phyloP scores from a whole-genome alignment of 2,113 vertebrate species.

The Siphamia tubifer region DNA sequence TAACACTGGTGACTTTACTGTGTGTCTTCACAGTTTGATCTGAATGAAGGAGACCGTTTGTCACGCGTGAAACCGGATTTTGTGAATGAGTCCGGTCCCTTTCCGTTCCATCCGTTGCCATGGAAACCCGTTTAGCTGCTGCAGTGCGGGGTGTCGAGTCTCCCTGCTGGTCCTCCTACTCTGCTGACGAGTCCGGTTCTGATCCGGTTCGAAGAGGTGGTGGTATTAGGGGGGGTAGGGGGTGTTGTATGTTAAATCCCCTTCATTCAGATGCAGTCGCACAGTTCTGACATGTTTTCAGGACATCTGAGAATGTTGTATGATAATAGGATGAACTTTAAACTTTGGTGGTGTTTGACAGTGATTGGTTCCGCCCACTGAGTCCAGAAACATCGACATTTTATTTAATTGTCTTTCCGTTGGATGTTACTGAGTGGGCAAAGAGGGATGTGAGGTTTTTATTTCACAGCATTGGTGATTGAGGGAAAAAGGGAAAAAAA shows the following conservation, averaged over 20 bases:
- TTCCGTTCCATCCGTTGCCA: constrained; percentile 8
- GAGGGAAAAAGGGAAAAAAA: no score
- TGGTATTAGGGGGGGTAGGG: no score
- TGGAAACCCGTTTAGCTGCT: constrained; percentile 10
- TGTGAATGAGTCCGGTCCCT: neutral
- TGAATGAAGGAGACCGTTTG: no score
- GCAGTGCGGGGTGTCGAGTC: constrained; percentile 3
- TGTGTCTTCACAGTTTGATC: no score
- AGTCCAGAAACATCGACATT: neutral
- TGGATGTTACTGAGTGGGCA: neutral
- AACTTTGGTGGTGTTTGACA: neutral
- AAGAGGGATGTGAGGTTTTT: neutral
- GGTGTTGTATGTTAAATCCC: neutral
- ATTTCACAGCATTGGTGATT: no score
- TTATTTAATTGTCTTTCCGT: neutral
- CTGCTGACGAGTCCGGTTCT: neutral
- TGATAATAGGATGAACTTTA: neutral
- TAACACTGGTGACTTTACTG: no score
- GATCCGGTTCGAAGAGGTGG: neutral
- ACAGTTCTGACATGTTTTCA: neutral
- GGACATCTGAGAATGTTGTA: neutral
- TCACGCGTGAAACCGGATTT: neutral
- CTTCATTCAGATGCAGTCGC: no score
- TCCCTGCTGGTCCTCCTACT: neutral
- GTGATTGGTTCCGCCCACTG: neutral